Evolutionary conservation across 2,888 invertebrate species (phyloP), one percentile per base, ranked within the genome.

Genomic region (Linnaemya vulpina): DNA sequence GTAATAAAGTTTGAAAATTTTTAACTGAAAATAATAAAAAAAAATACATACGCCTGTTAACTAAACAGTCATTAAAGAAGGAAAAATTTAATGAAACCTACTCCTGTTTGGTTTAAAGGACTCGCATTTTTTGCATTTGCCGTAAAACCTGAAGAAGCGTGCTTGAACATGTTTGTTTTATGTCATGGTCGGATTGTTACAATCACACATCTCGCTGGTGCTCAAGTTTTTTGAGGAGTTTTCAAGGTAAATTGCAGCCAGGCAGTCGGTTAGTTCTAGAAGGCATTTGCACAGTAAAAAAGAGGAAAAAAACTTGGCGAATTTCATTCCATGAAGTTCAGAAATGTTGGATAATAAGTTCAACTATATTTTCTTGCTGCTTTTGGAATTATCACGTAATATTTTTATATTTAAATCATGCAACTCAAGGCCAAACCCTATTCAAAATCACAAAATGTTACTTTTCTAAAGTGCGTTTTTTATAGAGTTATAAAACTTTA

Each of bases 11-110:
- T 78, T 51, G 13, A 20, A 51, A 53, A 60, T 67, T 30, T 60
- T 67, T 43, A 63, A 63, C 53, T 13, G 25, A 71, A 77, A 77
- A 67, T 55, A 46, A 67, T 35, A 35, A 30, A 67, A 55, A 65
- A 25, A n/a, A n/a, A n/a, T n/a, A n/a, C n/a, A n/a, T 22, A 73
- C 60, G 2, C 25, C 13, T n/a, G n/a, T n/a, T n/a, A 58, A 63
- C 51, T 17, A 74, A 17, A 49, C 10, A 63, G 13, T 1, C 51
- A 74, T 53, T 65, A 35, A 46, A 40, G 53, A 5, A 15, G 43
- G 43, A 17, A 17, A 71, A 71, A 71, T 63, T 55, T 43, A 40
- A 46, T n/a, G 13, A 75, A 76, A 51, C 17, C 13, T 63, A 46
- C 51, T 55, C 30, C 55, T 65, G 51, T 65, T 75, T 65, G 25